Conservation (phyloP, 2,797 vertebrate genomes). For the Balearica regulorum region DNA sequence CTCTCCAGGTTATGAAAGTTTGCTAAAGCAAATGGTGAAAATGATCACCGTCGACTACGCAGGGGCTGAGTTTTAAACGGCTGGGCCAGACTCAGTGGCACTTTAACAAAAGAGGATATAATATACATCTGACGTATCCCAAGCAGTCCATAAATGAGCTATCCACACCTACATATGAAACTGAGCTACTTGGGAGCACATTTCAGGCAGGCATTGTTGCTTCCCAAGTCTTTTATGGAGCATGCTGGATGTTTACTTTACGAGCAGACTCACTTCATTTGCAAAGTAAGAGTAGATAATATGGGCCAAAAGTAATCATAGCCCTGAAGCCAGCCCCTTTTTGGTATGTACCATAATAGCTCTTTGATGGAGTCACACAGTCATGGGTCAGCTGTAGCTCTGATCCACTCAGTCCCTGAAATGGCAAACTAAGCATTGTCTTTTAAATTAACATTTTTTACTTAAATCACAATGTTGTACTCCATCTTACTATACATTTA, state of each 20-base stretch:
- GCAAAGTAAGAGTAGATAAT: neutral
- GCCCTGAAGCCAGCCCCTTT: neutral
- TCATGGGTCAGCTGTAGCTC: neutral
- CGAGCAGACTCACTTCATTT: neutral
- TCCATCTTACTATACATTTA: neutral
- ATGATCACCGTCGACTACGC: neutral
- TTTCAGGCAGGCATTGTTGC: neutral
- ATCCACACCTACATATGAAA: neutral
- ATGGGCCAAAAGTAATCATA: neutral
- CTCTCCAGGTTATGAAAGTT: constrained; percentile 3
- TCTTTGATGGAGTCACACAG: neutral
- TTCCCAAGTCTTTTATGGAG: neutral
- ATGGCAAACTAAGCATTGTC: neutral
- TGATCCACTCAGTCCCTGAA: neutral
- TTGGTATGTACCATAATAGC: neutral
- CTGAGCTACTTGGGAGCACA: neutral
- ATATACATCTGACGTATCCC: neutral
- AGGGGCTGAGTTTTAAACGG: neutral
- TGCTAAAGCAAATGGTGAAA: neutral
- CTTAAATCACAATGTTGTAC: neutral
- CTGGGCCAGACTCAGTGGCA: neutral
- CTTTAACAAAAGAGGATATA: neutral
- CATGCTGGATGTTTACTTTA: constrained; percentile 1
- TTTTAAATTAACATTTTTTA: neutral
- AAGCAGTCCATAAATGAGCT: neutral